Evolutionary conservation across 1,140 invertebrate genomes (phyloP), one percentile per base, ranked within the genome.

Genomic region (Zaprionus vittiger): DNA sequence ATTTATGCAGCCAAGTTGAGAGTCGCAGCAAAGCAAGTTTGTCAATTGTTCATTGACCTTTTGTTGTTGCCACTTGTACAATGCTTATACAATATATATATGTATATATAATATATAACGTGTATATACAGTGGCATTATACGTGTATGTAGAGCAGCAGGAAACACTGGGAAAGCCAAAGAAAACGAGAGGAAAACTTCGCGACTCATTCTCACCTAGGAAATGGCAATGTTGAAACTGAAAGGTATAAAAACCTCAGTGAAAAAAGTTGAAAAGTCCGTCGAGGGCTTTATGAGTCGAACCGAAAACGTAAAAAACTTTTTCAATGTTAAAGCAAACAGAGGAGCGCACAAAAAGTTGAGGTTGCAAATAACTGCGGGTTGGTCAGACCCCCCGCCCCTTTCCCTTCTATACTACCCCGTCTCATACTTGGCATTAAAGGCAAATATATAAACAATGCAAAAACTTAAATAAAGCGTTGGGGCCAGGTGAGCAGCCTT

Each of bases 251-350:
- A 64, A 71, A 56, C 70, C 68, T 37, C 55, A 55, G 20, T 52
- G 74, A 17, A 7, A 64, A 79, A 80, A 73, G 65, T 54, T 73
- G 34, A 67, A 80, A 67, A 78, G 60, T 65, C 44, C 59, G 78
- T 34, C 63, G 62, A 15, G 28, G 26, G 55, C 38, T 59, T 80
- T 72, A 68, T 65, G 66, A 62, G 38, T 52, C 12, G 54, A 66
- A 38, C 14, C 20, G 54, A 64, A 60, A 26, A 73, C 22, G 60
- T 17, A 44, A 38, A 71, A 80, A 86, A 82, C 61, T 84, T 87
- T 89, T 76, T 73, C 85, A 81, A 87, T 87, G 84, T 72, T 81
- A 84, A 79, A 77, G 85, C 72, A 89, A 89, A 84, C 81, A 81
- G 59, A 49, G 79, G 44, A 49, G 65, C 74, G 52, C 68, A 75